Evolutionary conservation across 2,888 invertebrate genomes (phyloP), one percentile per base, ranked within the genome.

Genomic region (Bursaphelenchus okinawaensis): DNA sequence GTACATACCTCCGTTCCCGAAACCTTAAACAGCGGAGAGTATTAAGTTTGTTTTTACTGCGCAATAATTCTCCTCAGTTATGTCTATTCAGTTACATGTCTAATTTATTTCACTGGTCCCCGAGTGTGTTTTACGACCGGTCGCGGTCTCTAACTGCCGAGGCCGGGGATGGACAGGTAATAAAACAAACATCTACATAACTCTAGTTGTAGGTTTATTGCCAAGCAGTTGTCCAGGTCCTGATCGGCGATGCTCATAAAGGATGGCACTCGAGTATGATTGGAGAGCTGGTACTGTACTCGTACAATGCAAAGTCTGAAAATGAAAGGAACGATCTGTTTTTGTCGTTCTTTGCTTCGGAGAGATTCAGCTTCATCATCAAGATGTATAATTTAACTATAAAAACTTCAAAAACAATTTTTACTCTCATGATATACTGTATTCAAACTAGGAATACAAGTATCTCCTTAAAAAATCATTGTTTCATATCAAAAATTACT

Each of bases 181-280:
- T 40, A 40, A 40, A 40, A 40, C 40, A 40, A 40, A 40, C 40
- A 40, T 40, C 40, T 40, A 12, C 16, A n/a, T 16, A 16, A 40
- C n/a, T 4, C 12, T 40, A 40, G 12, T 40, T 40, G 2, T 24
- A 59, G 60, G 40, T 59, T 29, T 59, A 50, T 24, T 59, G 60
- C 26, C 60, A 59, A 29, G 60, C 60, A n/a, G 60, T 59, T 24
- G 60, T 59, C 51, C 60, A 59, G 24, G 19, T 40, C 12, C 60
- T 59, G 20, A 40, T 59, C 22, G 60, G 50, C 1, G 60, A 59
- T 24, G 4, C 29, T 8, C 9, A 16, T 22, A 59, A 26, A 4
- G 60, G 22, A 54, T 59, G 60, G 60, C 31, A 22, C 40, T 20
- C 29, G 24, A 27, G 56, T 19, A 27, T 26, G 56, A 56, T 56